phyloP scores from a whole-genome alignment of 2,888 invertebrate genomes.

The Phorcus lineatus region DNA sequence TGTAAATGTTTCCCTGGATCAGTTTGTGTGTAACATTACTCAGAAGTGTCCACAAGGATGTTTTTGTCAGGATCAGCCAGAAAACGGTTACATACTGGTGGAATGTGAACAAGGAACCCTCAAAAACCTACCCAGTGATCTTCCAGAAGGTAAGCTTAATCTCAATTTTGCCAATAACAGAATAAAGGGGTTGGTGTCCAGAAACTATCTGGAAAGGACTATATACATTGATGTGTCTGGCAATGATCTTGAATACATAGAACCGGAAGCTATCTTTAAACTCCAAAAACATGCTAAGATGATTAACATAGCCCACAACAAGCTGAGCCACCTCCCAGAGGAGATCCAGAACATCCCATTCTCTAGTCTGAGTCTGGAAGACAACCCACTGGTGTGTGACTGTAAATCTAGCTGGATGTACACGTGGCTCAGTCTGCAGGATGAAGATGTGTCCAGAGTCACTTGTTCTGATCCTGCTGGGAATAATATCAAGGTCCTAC shows the following conservation, averaged over 20 bases:
- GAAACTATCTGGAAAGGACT: not conserved
- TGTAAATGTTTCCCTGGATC: not conserved
- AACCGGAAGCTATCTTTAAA: not conserved
- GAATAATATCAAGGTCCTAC: too few relatives aligned
- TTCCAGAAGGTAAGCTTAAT: not conserved
- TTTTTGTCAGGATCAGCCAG: slow-evolving; percentile 2
- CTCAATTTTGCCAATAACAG: not conserved
- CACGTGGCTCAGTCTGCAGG: not conserved
- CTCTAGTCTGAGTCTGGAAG: not conserved
- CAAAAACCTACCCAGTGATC: not conserved
- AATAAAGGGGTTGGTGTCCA: not conserved
- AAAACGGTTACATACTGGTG: not conserved
- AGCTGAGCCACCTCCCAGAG: not conserved
- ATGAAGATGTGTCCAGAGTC: not conserved
- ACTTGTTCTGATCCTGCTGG: not conserved
- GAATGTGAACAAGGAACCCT: not conserved
- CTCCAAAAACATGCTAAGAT: not conserved
- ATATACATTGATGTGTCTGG: not conserved
- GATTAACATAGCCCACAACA: not conserved
- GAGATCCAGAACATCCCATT: not conserved
- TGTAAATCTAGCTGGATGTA: not conserved
- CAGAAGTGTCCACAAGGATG: slow-evolving; percentile 3
- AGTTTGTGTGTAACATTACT: not conserved
- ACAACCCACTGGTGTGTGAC: not conserved
- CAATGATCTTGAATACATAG: not conserved